phyloP scores from a whole-genome alignment of 2,888 invertebrate species.

The Volucella bombylans region DNA sequence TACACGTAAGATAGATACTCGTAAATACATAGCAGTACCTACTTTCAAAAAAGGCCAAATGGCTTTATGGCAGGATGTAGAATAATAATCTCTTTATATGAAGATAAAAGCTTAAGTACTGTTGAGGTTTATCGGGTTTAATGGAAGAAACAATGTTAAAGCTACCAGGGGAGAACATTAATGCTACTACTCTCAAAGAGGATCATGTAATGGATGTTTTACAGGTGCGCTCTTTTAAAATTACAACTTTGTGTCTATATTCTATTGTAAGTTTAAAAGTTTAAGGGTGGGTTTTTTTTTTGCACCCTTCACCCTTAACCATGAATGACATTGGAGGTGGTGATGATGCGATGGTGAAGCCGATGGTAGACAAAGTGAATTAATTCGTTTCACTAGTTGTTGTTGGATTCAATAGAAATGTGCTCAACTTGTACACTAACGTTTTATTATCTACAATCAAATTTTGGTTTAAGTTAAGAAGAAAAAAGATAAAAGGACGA shows the following conservation, averaged over 20 bases:
- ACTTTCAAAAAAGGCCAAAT: slow-evolving; percentile 9
- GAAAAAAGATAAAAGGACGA: too few species aligned
- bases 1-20: background rate
- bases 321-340: too few species aligned
- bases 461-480: too few species aligned
- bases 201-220: slow-evolving; percentile 1
- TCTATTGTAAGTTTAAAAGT: background rate
- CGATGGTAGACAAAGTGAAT: too few species aligned
- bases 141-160: slow-evolving; percentile 22
- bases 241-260: background rate
- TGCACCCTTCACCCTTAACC: too few species aligned
- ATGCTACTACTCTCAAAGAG: slow-evolving; percentile 9
- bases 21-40: too few species aligned
- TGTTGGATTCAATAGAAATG: too few species aligned
- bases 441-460: too few species aligned
- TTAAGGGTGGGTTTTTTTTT: background rate
- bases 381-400: too few species aligned
- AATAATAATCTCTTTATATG: slow-evolving; percentile 48
- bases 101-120: slow-evolving; percentile 56
- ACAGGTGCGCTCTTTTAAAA: slow-evolving; percentile 11
- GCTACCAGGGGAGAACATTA: slow-evolving; percentile 13
- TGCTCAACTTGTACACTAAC: too few species aligned
- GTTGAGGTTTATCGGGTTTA: slow-evolving; percentile 24
- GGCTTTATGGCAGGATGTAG: slow-evolving; percentile 28
- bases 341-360: too few species aligned